Base-by-base conservation (phyloP, 2,797 vertebrate genomes). In the Varecia variegata region DNA sequence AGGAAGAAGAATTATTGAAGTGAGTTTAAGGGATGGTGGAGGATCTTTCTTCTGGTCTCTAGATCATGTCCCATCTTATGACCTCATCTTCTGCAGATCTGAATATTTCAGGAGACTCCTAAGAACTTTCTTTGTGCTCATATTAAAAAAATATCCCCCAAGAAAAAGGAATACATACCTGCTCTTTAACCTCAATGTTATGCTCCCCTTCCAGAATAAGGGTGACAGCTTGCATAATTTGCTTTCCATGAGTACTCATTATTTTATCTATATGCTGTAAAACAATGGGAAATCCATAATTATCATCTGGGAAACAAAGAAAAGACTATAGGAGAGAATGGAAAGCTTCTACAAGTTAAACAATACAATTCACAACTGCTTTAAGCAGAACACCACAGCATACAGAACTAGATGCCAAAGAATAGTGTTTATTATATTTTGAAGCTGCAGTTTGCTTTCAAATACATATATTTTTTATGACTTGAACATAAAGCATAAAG, bases 211-310 rank as follows among this genome's bases (percentile, higher is more conserved):
- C 99, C 97, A 99, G 98, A 98, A 99, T 99, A 95, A 99, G 99
- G 27, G 99, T 99, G 98, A 99, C 99, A 0, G 99, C 99, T 98
- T 99, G 99, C 99, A 99, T 99, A 98, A 99, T 99, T 98, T 99
- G 99, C 98, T 99, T 99, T 97, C 99, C 99, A n/a, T 99, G 99
- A 94, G 99, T 99, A 97, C 99, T 99, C 99, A 99, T 99, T 98
- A 99, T 99, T 98, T 99, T 99, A 98, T 99, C 99, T 98, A 99
- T 99, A 98, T 99, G 99, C 99, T 99, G 99, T 67, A 98, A 98
- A 98, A 98, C 94, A 99, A 97, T 50, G 68, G 92, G 12, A 94
- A 98, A 97, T 50, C 80, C 30, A 97, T 25, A 73, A 68, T 98
- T 97, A 98, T 68, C 0, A 81, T 87, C 60, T 50, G 77, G 45